Evolutionary conservation across 2,113 vertebrate genomes (phyloP), one percentile per base, ranked within the genome.

Genomic region (Seriola aureovittata): DNA sequence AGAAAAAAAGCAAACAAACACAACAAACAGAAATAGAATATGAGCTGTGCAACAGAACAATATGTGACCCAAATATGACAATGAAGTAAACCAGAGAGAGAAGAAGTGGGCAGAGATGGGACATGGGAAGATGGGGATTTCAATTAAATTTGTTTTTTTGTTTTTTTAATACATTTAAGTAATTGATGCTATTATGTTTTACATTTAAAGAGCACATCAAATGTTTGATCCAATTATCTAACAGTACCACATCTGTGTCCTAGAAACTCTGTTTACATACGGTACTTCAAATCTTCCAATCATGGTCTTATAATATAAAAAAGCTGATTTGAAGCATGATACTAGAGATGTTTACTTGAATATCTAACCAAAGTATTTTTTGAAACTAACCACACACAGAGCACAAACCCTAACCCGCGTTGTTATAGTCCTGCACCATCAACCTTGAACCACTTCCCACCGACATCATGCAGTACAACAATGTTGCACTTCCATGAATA

Each of bases 21-120:
- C 25, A 69, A 60, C 17, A 68, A 59, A 81, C 71, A 80, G 81
- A 68, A 48, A 75, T 38, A 66, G 69, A 82, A 78, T 13, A 68
- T 76, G 78, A 9, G 4, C 71, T 86, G 81, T 36, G 77, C 71
- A 80, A 69, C 67, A 38, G 58, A 84, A 64, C 78, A 84, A 75
- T 59, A 79, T 77, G 81, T 92, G 90, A 90, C 87, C 90, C 76
- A 88, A 85, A 90, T 92, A 83, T 86, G 84, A 88, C 91, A 91
- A 84, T 40, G 44, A 78, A 88, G 67, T 69, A 54, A 83, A 77
- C 77, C 59, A 66, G 42, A 78, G 62, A 59, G 75, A 62, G 74
- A 76, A 81, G 84, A 76, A 81, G 84, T 62, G 78, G 7, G 60
- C n/a, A 60, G 60, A 78, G 65, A 74, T 66, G 73, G 81, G 55